Percentiles rank a stretch among this genome's conserved stretches.
Conservation (phyloP, 2,797 vertebrate species). For the Falco novaeseelandiae region DNA sequence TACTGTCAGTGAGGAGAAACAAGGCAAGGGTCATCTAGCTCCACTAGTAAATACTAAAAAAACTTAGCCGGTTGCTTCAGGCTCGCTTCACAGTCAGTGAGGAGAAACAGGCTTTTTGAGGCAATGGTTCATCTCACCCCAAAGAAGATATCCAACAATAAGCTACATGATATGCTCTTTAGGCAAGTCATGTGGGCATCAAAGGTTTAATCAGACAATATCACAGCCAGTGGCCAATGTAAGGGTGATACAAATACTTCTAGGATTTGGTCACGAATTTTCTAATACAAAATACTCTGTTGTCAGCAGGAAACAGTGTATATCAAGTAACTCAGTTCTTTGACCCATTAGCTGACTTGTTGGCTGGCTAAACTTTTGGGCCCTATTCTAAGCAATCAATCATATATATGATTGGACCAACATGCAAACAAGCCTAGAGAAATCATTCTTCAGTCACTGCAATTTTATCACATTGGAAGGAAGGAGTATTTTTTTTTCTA, state of each 20-base stretch:
- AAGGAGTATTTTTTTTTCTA: not conserved
- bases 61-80: not conserved
- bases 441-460: not conserved
- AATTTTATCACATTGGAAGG: not conserved
- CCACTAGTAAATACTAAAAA: not conserved
- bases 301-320: not conserved
- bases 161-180: not conserved
- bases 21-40: not conserved
- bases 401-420: not conserved
- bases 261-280: not conserved
- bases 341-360: not conserved
- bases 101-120: not conserved
- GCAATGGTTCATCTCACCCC: not conserved
- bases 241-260: not conserved
- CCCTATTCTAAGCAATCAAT: not conserved
- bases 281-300: not conserved
- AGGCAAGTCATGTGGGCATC: not conserved
- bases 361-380: not conserved
- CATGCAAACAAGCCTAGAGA: not conserved
- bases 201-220: not conserved
- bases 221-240: not conserved
- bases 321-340: not conserved
- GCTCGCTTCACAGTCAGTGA: not conserved
- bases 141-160: not conserved
- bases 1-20: fast-evolving